Base-by-base conservation (phyloP, 2,888 invertebrate species). In the Amblyteles armatorius region DNA sequence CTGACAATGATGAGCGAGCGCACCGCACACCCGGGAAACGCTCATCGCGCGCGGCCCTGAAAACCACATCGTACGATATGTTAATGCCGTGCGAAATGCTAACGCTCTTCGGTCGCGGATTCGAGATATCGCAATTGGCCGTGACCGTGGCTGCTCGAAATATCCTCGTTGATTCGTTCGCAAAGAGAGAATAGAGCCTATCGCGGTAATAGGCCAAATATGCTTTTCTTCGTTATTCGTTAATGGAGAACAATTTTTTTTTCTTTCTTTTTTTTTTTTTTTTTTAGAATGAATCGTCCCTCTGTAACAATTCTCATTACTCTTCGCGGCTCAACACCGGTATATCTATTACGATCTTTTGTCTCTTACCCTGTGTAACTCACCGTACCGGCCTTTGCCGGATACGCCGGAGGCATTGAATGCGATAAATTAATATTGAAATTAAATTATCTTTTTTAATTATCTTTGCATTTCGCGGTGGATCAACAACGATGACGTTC, bases 51-150 rank as follows among this genome's bases (percentile, higher is more conserved):
- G 63, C 63, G 65, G n/a, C 55, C 84, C 60, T 73, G 77, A 81
- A 78, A 77, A 48, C 44, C 48, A 48, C 57, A 81, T 76, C 63
- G 78, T 69, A 65, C 57, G 57, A 78, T 82, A 78, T 67, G 71
- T 78, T 73, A 77, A 77, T 77, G 78, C 77, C 82, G 77, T 78
- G 81, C 73, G 81, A 84, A 81, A 77, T 65, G 67, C 67, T 52
- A 80, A 57, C 69, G 52, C 69, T 57, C 19, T 65, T 77, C 67
- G 33, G 52, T 40, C 50, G 57, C 36, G 65, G 67, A 73, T 81
- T 57, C 72, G 76, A 57, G 57, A 44, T 81, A 82, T 86, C 77
- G 83, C 71, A 68, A 87, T 82, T 86, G 81, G 44, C 84, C 85
- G 79, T 85, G 86, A 87, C 83, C 79, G 83, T 26, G 40, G 74